Conservation (phyloP, 30 jellyfish, hydroid and myxozoan genomes). For the Hydractinia echinata region DNA sequence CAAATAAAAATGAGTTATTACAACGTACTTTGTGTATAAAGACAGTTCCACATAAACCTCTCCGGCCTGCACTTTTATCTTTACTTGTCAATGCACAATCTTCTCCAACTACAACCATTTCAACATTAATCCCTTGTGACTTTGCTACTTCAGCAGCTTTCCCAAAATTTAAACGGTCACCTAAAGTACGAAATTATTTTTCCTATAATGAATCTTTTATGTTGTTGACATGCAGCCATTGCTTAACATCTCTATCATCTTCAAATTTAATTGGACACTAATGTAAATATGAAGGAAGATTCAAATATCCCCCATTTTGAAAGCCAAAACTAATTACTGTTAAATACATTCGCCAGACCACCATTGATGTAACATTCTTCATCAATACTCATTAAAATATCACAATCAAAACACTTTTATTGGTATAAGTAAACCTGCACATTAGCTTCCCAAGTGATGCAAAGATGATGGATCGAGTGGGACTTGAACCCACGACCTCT, state of each 20-base stretch:
- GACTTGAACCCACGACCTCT: no score
- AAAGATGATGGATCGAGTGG: no score
- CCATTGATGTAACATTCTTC: no score
- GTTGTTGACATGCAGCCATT: no score
- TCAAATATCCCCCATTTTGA: not conserved
- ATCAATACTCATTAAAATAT: no score
- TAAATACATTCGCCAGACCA: not conserved
- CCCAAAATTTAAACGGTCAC: conserved; percentile 96
- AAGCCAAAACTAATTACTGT: not conserved
- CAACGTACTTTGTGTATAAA: conserved; percentile 60
- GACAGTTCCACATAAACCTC: conserved; percentile 96
- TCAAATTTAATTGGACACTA: not conserved
- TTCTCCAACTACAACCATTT: conserved; percentile 94
- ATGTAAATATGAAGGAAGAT: not conserved
- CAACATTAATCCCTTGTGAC: conserved; percentile 74
- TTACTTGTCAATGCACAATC: conserved; percentile 93
- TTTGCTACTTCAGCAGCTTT: conserved; percentile 94
- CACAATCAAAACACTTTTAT: no score
- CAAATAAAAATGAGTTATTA: no score
- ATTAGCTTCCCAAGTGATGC: no score
- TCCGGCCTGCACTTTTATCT: conserved; percentile 89
- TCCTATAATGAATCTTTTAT: no score
- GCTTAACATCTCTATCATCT: no score
- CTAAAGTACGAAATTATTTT: conserved; percentile 3
- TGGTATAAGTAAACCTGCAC: no score